Conservation (phyloP, 2,113 vertebrate species). For the Rallus limicola region DNA sequence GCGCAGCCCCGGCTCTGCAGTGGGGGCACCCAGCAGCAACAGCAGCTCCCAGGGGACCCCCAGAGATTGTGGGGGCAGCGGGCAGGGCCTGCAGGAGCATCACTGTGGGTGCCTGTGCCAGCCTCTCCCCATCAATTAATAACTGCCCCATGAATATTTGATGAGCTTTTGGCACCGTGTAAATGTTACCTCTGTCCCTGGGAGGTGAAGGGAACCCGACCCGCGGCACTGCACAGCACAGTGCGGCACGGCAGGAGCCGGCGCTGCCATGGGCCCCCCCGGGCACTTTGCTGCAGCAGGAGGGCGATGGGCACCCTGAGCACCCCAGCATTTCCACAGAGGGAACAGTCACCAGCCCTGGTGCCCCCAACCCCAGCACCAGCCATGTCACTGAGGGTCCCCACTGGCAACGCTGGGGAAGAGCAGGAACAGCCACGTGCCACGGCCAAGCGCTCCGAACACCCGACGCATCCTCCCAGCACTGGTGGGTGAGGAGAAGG, state of each 20-base stretch:
- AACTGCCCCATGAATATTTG: conserved; percentile 15
- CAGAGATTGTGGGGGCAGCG: neutral
- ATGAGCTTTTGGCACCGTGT: neutral
- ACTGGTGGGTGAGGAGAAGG: neutral
- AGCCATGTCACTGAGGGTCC: neutral
- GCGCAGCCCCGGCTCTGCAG: accelerated
- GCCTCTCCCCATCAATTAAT: conserved; percentile 32
- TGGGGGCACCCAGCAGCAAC: neutral
- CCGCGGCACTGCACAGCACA: accelerated
- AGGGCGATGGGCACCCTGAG: neutral
- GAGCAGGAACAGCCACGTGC: accelerated
- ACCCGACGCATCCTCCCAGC: accelerated
- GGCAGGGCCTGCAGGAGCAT: neutral
- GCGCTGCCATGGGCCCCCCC: neutral
- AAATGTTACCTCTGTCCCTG: conserved; percentile 9
- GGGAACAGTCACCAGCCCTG: neutral
- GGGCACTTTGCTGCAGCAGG: neutral
- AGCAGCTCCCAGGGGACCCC: neutral
- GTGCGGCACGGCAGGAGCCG: neutral
- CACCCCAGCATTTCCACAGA: neutral
- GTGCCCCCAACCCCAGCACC: neutral
- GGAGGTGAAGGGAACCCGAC: neutral
- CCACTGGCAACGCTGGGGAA: accelerated
- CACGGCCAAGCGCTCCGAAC: accelerated
- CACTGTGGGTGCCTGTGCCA: neutral